Evolutionary conservation across 2,113 vertebrate genomes (phyloP), one percentile per base, ranked within the genome.

Genomic region (Plotosus lineatus): DNA sequence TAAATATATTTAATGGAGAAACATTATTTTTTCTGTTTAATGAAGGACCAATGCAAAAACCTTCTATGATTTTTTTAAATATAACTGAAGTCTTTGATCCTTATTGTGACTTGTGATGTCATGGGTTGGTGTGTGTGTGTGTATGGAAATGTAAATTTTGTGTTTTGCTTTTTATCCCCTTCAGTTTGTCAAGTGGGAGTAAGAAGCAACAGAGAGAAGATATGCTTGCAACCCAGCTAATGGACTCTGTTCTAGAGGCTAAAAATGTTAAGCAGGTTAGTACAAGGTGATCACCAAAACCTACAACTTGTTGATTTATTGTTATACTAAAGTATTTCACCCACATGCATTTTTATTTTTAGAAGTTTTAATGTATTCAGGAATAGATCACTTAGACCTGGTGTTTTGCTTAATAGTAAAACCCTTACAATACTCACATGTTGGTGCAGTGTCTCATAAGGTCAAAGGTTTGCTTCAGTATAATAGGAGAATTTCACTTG

Each of bases 231-330:
- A 94, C 94, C 73, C 93, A 95, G 80, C 78, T 85, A 0, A 75
- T 90, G 60, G 96, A 95, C 9, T 88, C 83, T 68, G 85, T 85
- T 73, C 87, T 89, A 4, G 93, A 94, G 61, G 85, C 92, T 19
- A 93, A 93, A 90, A 93, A 95, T 88, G 92, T 92, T 85, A 94
- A 94, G 87, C 92, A 93, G 95, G 96, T 97, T 93, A 69, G 85
- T 72, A 55, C 6, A 33, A 11, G 4, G 23, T 23, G 10, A 42
- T n/a, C 11, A 21, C n/a, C 3, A 4, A 66, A 74, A 56, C 56
- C 33, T 40, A 33, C 51, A 42, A 23, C 69, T 40, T 56, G 33
- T 31, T n/a, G 23, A 11, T 33, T 42, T 63, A 10, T 3, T 36
- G 3, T 19, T 1, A 31, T 60, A 10, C 42, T 21, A 14, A 76